Base-by-base conservation (phyloP, 2,888 invertebrate genomes). In the Mesorhabditis belari region DNA sequence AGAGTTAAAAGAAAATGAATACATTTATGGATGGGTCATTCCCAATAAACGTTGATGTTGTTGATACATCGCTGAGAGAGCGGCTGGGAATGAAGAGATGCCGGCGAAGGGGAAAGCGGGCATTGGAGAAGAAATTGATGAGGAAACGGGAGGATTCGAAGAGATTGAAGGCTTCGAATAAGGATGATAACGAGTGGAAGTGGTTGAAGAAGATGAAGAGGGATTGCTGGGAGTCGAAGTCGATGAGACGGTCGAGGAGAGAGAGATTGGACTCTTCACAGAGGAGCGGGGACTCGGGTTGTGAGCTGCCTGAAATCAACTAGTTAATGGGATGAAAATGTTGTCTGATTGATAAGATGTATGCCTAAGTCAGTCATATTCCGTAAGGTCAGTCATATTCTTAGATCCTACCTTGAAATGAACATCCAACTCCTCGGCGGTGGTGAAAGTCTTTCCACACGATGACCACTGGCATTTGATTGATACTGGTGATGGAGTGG, bases 71-170 rank as follows among this genome's bases (percentile, higher is more conserved):
- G n/a, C n/a, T n/a, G n/a, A n/a, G n/a, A n/a, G n/a, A n/a, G n/a
- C n/a, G n/a, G 44, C 44, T 35, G 44, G 44, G 53, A 67, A 67
- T 29, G 64, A 69, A 55, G 67, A 67, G 6, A 55, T 55, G 55
- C 61, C 60, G n/a, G 59, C 54, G 35, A 61, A 66, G 57, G 54
- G 62, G 27, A 56, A 65, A 62, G 61, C 61, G 25, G 61, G 63
- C 52, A 60, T 63, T 19, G 54, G 24, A 4, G 62, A 17, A n/a
- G n/a, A n/a, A n/a, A n/a, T n/a, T n/a, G n/a, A n/a, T n/a, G n/a
- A n/a, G n/a, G n/a, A n/a, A n/a, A n/a, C n/a, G n/a, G n/a, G n/a
- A n/a, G n/a, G n/a, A n/a, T n/a, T n/a, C n/a, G n/a, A n/a, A n/a
- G 44, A 17, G 44, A n/a, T 35, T 35, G 12, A n/a, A n/a, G 44